Evolutionary conservation across 2,888 invertebrate species (phyloP), one percentile per base, ranked within the genome.

Genomic region (Tribolium freemani): DNA sequence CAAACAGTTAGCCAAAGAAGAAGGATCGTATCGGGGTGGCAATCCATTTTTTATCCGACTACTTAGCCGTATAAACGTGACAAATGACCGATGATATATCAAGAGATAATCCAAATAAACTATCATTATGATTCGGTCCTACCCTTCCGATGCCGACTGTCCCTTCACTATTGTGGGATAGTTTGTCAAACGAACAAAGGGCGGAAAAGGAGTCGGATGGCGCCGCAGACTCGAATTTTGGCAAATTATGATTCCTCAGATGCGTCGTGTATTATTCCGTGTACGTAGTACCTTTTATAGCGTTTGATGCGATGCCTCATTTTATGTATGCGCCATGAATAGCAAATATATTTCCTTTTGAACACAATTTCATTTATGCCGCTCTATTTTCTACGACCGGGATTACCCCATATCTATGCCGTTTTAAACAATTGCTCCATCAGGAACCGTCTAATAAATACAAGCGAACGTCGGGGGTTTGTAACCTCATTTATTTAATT

Each of bases 321-420:
- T 78, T 78, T 78, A 78, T 72, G 76, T 74, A 68, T 77, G 78
- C 71, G 77, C 74, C 64, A 76, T 79, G 79, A 79, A 79, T 79
- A 79, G 76, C 75, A 78, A 75, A 78, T 75, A 69, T 61, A 74
- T 74, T 73, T 78, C 76, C 73, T 75, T 78, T 77, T 73, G 75
- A 76, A 74, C 69, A 69, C 73, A 76, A 74, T 72, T 75, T 72
- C 71, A 72, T 76, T 74, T 66, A 69, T 16, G 16, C 60, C 51
- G 38, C 54, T 58, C 50, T 51, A 68, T 72, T 68, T 72, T 72
- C 61, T 26, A 26, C 46, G 67, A 51, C 58, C 60, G 66, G 71
- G 60, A 71, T 71, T 60, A 66, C 45, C 60, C 60, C 50, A 67
- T 60, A 67, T 71, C 67, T 67, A 66, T 53, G 26, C 48, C 48